Evolutionary conservation across 1,140 invertebrate genomes (phyloP), one percentile per base, ranked within the genome.

Genomic region (Brachionus rubens): DNA sequence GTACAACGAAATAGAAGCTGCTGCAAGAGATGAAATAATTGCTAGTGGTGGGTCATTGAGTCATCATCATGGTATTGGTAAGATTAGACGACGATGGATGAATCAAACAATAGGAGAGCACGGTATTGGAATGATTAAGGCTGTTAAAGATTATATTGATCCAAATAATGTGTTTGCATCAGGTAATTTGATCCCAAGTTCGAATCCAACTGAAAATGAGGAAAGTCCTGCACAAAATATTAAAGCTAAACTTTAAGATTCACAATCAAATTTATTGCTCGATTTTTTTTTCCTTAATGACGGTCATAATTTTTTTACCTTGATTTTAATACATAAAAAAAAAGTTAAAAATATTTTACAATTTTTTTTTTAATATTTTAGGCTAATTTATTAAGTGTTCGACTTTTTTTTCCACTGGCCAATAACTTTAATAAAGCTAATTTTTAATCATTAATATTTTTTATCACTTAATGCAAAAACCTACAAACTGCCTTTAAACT

Each of bases 11-110:
- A 88, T 89, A 78, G 87, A 89, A 84, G 87, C 87, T 78, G 43
- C 77, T 52, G 46, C 77, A 33, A 36, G 56, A 33, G 67, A 77
- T 26, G 54, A 78, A 85, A 96, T 99, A 76, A 84, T 99, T 12
- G 90, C 91, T 1, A 87, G 86, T 82, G 94, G 93, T 40, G 95
- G 94, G 46, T 95, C 92, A 77, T 88, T 99, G 77, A 96, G 93
- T 0, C 94, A 98, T 86, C 94, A 98, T 84, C 95, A 98, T 83
- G 94, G 94, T 46, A 89, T 98, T 21, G 96, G 96, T 0, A 98
- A 98, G 85, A 85, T 97, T 46, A 86, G 96, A 40, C 90, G 91
- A 72, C 88, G 89, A 78, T 98, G 92, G 89, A 77, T 89, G 41
- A 78, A 80, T n/a, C 81, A 86, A 78, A 95, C 94, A 79, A 90